Evolutionary conservation across 1,140 invertebrate species (phyloP), one percentile per base, ranked within the genome.

Genomic region (Papilio dardanus): DNA sequence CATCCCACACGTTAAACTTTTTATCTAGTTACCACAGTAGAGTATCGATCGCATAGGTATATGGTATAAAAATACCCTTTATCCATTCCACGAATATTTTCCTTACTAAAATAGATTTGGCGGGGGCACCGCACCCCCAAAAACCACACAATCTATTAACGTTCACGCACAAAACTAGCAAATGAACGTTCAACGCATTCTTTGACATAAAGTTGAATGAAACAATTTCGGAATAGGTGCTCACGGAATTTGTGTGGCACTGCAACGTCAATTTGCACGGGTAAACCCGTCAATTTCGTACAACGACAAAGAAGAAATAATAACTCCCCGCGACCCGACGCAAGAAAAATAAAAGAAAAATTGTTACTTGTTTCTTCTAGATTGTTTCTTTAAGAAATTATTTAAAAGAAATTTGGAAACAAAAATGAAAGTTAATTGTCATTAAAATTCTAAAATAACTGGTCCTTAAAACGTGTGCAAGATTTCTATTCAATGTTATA

Each of bases 111-210:
- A 24, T 24, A 8, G 8, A 19, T 6, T 16, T 46, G 42, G 16
- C 42, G 5, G 42, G 42, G 2, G n/a, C 42, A 19, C 16, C 40
- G n/a, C 16, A 19, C 42, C 42, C 5, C 42, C 42, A 19, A 46
- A 54, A 54, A 54, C 50, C 50, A 54, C 50, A 54, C 21, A 54
- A 54, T 54, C 19, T 24, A 28, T 54, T 54, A 19, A 54, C 21
- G 7, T 54, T 8, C 21, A 24, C 50, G 21, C 19, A 24, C 21
- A 24, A 54, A 24, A 5, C 50, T 54, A 54, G 50, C 50, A 54
- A 54, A 54, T 54, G 21, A 54, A 12, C 50, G 19, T 54, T 54
- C 21, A 8, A 24, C 50, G 10, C 50, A 54, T 54, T 54, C 10
- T 54, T 54, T 54, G 50, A 54, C 50, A 24, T 14, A 28, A 24